Base-by-base conservation (phyloP, 2,113 vertebrate species). In the Meleagris gallopavo region DNA sequence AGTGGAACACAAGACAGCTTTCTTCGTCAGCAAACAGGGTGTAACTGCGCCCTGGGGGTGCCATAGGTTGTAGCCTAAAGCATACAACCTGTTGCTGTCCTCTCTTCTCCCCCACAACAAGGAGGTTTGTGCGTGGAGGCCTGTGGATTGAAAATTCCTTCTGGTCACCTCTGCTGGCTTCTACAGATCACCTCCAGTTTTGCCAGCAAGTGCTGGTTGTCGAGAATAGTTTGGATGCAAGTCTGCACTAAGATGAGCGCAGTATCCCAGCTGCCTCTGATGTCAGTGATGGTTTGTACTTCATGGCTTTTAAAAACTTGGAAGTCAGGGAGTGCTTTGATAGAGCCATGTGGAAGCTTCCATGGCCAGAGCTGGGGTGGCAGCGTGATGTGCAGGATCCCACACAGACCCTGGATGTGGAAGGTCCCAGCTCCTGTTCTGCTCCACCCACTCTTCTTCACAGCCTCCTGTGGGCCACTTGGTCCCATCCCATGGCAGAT, bases 311-410 rank as follows among this genome's bases (percentile, higher is more conserved):
- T 5, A n/a, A 73, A 36, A 41, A 0, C 1, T 61, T 67, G 27
- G 2, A 38, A 36, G 60, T 50, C 32, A 29, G n/a, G 83, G 36
- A 9, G 24, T 62, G 29, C 18, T 83, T n/a, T 48, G 41, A 4
- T 32, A 12, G 48, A 84, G 32, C 41, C 16, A 3, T 6, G 4
- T 43, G 29, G 32, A 84, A 76, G 19, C 32, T 64, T 62, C 71
- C 17, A 17, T 64, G 0, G 5, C 20, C 20, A 45, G 41, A 38
- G 18, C 43, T 75, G 34, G 74, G 46, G 11, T 32, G 34, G 30
- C 36, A n/a, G 52, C 14, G 67, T 69, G 14, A 30, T 6, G 0
- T 11, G 7, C 0, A 8, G 34, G 29, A 12, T 22, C 43, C 7
- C 5, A 75, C 34, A 13, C 32, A 48, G 7, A 21, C 13, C 6